These are phyloP conservation scores for Petrocephalus sullivani DNA, from an alignment of 2,797 vertebrate genomes.

Conservation along the genomic window DNA sequence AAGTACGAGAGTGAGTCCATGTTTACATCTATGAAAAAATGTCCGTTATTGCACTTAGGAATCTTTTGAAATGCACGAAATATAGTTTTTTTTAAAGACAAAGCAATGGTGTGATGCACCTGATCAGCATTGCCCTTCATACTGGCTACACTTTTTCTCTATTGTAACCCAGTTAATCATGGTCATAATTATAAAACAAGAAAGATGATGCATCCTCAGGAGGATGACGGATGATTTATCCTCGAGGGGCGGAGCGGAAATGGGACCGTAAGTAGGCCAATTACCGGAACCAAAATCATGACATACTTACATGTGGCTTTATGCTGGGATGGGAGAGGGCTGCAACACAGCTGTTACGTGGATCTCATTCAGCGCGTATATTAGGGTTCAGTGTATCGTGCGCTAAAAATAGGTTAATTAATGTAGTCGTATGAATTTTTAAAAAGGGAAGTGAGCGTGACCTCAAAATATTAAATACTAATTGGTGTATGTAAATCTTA, in stretches of 20 bases:
- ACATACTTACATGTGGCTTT: background rate
- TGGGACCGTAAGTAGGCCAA: background rate
- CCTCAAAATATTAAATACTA: background rate
- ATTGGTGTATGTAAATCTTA: background rate
- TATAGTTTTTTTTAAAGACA: background rate
- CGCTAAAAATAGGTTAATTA: background rate
- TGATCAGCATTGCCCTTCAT: background rate
- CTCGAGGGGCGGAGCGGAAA: background rate
- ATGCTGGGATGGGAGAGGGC: background rate
- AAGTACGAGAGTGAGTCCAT: background rate
- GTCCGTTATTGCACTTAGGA: background rate
- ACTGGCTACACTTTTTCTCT: background rate
- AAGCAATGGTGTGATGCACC: background rate
- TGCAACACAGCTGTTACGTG: background rate
- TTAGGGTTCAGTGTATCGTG: background rate
- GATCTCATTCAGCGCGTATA: background rate
- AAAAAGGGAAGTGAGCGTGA: background rate
- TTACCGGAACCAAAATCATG: background rate
- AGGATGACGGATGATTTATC: background rate
- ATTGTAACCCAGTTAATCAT: slow-evolving; percentile 2
- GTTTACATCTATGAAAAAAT: background rate
- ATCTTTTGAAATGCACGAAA: background rate
- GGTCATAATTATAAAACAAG: slow-evolving; percentile 11
- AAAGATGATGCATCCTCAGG: background rate
- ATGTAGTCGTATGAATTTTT: background rate